Base-by-base conservation (phyloP, 2,797 vertebrate genomes). In the Capromys pilorides region DNA sequence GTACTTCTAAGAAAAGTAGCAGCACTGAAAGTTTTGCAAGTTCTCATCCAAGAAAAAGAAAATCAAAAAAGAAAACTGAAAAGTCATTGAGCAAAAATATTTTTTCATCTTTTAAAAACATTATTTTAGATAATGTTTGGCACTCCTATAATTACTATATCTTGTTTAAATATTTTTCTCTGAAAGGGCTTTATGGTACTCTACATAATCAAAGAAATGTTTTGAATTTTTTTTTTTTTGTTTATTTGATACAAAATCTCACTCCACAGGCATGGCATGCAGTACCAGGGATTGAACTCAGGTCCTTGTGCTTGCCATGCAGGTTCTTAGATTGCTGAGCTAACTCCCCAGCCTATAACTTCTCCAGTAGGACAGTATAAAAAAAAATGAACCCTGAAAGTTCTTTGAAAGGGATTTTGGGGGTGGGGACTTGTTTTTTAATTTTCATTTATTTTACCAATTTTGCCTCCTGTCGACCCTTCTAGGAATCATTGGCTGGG, bases 41-140 rank as follows among this genome's bases (percentile, higher is more conserved):
- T 92, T 93, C 82, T 49, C 45, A 7, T 7, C 36, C 12, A 75
- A 79, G 24, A 86, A 41, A 61, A 61, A 61, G 22, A 61, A 61
- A 57, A 57, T 13, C 5, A 24, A 9, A 61, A 61, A 61, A 61
- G 10, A 54, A 75, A 54, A 91, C 12, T 18, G 83, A 94, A 92
- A 83, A 6, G 89, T 49, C 91, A 36, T 24, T 95, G 69, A n/a
- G 69, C 78, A 86, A 39, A 95, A 88, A 39, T 69, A 16, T 81
- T 51, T 77, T 73, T 66, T 71, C 4, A 13, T 66, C 6, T 6
- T 41, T 73, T 67, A 39, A 24, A 54, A 91, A 94, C 94, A 94
- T 84, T 94, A 22, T 31, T 90, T 91, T 85, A 54, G 33, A 33
- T 64, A 66, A 73, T 51, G 2, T 67, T 1, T 93, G 36, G 19